Base-by-base conservation (phyloP, 2,797 vertebrate species). In the Aldrovandia affinis region DNA sequence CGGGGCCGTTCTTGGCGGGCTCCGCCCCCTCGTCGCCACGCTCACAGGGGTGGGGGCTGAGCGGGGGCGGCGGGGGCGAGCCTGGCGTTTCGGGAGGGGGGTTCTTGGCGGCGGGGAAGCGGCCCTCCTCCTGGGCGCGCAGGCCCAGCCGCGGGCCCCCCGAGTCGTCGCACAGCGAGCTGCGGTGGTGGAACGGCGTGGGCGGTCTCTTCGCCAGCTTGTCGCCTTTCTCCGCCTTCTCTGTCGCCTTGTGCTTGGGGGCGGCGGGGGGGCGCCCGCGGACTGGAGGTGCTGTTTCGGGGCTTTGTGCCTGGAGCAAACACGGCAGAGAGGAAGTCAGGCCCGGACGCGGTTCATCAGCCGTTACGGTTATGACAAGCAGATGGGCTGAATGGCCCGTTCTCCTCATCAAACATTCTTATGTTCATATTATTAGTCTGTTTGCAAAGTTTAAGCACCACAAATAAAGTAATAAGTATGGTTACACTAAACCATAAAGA, bases 121-220 rank as follows among this genome's bases (percentile, higher is more conserved):
- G 92, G 83, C 95, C 96, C 85, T 95, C 95, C 50, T 98, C 97
- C 85, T 96, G 95, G 50, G 94, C 92, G 80, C 96, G 91, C 84
- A 99, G 96, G 86, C 96, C 92, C 61, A 99, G 93, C 93, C 97
- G 95, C 87, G 98, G 97, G 33, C 92, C 91, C 75, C 93, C 89
- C 12, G 96, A 89, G 47, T 98, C 97, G 10, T 99, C 97, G 0
- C 95, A 95, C 91, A 97, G 84, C 84, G 96, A 95, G 88, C 95
- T 96, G 80, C 98, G 97, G 83, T 99, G 98, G 92, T 99, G 98
- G 92, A 99, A 99, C 83, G 98, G 97, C 68, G 97, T 99, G 92
- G 98, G 95, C 61, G 98, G 98, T 86, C 98, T 96, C 92, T 99
- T 99, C 93, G 97, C 97, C 88, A 97, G 98, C 91, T 99, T 99